These are phyloP conservation scores for Zosterops japonicus DNA, from an alignment of 2,113 vertebrate species.

Conservation along the genomic window DNA sequence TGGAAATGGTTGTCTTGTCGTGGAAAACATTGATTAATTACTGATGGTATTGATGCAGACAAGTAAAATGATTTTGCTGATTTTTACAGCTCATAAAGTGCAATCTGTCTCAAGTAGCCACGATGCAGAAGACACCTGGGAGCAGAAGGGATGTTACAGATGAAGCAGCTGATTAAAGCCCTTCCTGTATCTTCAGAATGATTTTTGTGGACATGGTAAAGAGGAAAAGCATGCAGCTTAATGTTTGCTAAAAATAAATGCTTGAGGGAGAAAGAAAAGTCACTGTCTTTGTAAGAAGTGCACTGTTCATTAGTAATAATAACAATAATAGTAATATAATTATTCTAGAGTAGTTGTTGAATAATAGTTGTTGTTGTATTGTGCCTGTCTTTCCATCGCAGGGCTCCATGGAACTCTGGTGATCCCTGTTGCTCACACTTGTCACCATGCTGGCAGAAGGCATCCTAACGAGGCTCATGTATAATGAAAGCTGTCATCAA, in stretches of 20 bases:
- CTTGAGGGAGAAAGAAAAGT: neutral
- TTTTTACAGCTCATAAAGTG: neutral
- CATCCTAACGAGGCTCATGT: constrained; percentile 59
- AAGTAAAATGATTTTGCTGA: neutral
- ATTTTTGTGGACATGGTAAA: neutral
- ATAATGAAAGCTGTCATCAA: constrained; percentile 48
- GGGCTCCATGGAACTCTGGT: neutral
- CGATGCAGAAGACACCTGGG: neutral
- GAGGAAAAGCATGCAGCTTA: neutral
- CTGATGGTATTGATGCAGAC: neutral
- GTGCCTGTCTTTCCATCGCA: neutral
- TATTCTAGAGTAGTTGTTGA: neutral
- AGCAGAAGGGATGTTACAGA: neutral
- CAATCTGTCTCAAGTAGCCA: neutral
- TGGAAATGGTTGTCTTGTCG: neutral
- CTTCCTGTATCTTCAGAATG: neutral
- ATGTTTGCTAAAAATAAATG: neutral
- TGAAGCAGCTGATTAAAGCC: neutral
- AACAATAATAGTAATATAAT: neutral
- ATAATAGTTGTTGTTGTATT: neutral
- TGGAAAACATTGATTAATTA: neutral
- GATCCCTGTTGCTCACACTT: neutral
- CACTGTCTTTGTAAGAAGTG: neutral
- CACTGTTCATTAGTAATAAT: neutral
- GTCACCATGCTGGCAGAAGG: constrained; percentile 75